Evolutionary conservation across 1,140 invertebrate species (phyloP), one percentile per base, ranked within the genome.

Genomic region (Heliconius congener): DNA sequence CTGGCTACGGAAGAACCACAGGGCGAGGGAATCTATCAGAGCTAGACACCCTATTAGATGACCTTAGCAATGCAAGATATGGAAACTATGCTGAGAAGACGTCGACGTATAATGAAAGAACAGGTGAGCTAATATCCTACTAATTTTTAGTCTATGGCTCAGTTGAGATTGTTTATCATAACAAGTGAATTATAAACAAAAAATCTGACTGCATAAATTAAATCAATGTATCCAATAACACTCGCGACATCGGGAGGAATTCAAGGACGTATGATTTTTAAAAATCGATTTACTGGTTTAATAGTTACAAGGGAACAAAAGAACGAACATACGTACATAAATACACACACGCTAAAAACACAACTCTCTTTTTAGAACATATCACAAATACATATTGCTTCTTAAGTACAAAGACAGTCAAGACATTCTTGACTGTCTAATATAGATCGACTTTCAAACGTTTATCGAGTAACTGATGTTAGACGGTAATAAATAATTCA

Each of bases 21-120:
- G 91, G 84, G 16, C 83, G 90, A 2, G 95, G 97, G 66, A 99
- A 99, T 94, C 95, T 99, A 34, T 98, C 98, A 1, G 98, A 99
- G 95, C 91, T 99, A 86, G 98, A 99, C 93, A 98, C 97, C 37
- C 95, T 99, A 71, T 95, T 99, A 76, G 97, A 99, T 89, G 98
- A 99, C 93, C 95, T 99, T 81, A 99, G 98, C 95, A 97, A 97
- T 86, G 97, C 97, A 0, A 96, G 97, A 76, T 98, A 98, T 87
- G 96, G 95, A 46, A 92, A 93, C 79, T 95, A 95, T 87, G 85
- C 87, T 78, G 85, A 95, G 82, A 93, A 94, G 66, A 78, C 42
- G 27, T 66, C 60, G n/a, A 74, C 84, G 13, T 91, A 87, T 66
- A 86, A 77, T 60, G 92, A 94, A 13, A 87, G 87, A 82, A 90